Percentiles rank a stretch among this genome's conserved stretches.
Conservation (phyloP, 2,113 vertebrate genomes). For the Hemiscyllium ocellatum region DNA sequence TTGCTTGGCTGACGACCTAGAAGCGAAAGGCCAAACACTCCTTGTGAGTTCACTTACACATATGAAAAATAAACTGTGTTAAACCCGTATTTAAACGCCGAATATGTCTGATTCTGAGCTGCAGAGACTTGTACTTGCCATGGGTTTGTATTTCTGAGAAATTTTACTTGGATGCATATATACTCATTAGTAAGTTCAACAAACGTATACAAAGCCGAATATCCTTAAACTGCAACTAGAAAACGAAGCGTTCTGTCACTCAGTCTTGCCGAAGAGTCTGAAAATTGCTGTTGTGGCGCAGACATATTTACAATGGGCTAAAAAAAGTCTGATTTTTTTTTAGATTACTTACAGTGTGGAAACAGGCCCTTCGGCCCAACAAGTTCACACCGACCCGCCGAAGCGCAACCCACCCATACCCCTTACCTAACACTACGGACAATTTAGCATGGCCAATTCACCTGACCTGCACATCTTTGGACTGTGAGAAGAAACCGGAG, state of each 20-base stretch:
- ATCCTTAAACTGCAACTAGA: not conserved
- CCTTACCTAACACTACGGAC: too few relatives aligned
- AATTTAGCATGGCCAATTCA: too few relatives aligned
- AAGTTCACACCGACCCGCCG: too few relatives aligned
- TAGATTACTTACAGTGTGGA: too few relatives aligned
- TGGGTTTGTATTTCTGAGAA: not conserved
- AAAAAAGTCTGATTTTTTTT: too few relatives aligned
- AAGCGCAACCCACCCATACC: too few relatives aligned
- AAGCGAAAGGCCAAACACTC: not conserved
- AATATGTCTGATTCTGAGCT: not conserved
- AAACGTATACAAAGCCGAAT: not conserved
- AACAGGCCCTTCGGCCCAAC: too few relatives aligned
- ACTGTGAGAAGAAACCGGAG: too few relatives aligned
- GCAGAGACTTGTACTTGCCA: not conserved
- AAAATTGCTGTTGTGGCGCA: not conserved
- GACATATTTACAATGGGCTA: too few relatives aligned
- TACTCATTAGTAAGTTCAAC: not conserved
- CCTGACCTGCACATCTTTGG: too few relatives aligned
- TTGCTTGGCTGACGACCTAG: conserved; percentile 35
- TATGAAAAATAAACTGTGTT: not conserved
- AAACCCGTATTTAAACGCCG: not conserved
- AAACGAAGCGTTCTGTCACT: not conserved
- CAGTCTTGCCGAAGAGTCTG: not conserved
- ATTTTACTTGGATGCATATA: not conserved
- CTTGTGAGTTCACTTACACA: not conserved